Conservation (phyloP, 2,113 vertebrate genomes). For the Phyllostomus discolor region DNA sequence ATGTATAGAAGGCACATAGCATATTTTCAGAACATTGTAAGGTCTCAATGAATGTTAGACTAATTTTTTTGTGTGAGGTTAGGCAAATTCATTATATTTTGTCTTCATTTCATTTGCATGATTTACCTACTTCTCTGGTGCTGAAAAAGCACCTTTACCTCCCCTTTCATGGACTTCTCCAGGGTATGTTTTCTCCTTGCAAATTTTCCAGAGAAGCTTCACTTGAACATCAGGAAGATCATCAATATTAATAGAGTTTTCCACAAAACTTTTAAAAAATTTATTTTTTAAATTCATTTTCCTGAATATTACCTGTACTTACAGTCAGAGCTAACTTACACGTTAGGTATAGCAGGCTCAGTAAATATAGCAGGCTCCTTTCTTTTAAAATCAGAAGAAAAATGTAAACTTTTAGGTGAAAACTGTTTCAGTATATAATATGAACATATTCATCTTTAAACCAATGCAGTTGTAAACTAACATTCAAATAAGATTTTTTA, state of each 20-base stretch:
- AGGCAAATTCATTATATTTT: background rate
- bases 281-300: background rate
- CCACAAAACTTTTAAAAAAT: background rate
- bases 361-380: background rate
- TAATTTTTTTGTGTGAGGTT: background rate
- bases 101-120: background rate
- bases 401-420: background rate
- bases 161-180: background rate
- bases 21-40: background rate
- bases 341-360: background rate
- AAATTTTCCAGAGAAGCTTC: background rate
- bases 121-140: background rate
- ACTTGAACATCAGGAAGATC: background rate
- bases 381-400: background rate
- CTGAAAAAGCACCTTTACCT: background rate
- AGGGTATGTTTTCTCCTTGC: background rate
- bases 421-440: background rate
- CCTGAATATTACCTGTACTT: background rate
- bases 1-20: background rate
- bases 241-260: background rate
- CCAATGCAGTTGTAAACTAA: background rate
- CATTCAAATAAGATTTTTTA: background rate
- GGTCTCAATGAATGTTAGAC: background rate
- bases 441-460: background rate
- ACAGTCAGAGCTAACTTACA: background rate